A percentile compares a stretch with the other conserved stretches of the same genome.
Evolutionary conservation across 2,113 vertebrate genomes (phyloP).

Genomic region (Cygnus atratus): DNA sequence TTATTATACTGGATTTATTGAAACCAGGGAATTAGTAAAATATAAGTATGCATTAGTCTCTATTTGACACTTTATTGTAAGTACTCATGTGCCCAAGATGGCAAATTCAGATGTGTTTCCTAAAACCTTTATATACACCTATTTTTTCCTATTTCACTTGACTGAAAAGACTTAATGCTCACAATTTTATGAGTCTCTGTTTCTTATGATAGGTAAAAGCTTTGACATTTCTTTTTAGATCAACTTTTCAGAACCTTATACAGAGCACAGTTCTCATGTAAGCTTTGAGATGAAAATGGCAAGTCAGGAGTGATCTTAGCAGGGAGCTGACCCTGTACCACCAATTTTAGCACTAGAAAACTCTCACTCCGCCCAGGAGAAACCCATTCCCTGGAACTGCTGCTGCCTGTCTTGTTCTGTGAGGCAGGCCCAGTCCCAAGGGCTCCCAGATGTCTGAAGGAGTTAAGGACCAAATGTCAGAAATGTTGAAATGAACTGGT

Average conservation of each 20-base stretch:
- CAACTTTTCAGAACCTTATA: neutral
- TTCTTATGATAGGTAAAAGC: neutral
- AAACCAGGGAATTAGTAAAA: neutral
- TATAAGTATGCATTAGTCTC: neutral
- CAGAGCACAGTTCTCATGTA: neutral
- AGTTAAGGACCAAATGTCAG: conserved; percentile 27
- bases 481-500: neutral
- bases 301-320: neutral
- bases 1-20: conserved; percentile 16
- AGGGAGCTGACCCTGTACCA: neutral
- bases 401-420: neutral
- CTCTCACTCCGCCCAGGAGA: neutral
- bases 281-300: neutral
- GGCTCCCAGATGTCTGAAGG: neutral
- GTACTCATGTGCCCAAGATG: neutral
- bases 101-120: conserved; percentile 20
- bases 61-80: conserved; percentile 1
- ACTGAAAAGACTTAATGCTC: neutral
- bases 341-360: neutral
- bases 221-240: conserved; percentile 11
- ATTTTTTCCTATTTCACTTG: neutral
- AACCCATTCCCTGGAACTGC: neutral
- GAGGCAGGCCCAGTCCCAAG: neutral
- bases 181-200: neutral
- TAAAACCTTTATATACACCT: neutral